phyloP scores from a whole-genome alignment of 2,113 vertebrate species.

The Cynoglossus semilaevis region DNA sequence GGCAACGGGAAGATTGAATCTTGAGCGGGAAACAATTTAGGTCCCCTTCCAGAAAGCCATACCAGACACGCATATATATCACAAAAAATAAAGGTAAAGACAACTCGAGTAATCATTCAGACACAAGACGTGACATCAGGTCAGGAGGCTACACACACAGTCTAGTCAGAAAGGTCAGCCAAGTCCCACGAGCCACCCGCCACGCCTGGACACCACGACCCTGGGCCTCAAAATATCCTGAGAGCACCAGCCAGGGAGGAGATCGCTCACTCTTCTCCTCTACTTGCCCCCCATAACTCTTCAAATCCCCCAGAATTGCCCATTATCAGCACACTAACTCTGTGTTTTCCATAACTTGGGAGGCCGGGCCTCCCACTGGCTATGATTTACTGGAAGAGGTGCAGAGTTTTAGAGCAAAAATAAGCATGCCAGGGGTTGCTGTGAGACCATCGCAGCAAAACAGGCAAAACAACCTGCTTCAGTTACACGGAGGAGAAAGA shows the following conservation, averaged over 20 bases:
- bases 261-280: constrained; percentile 6
- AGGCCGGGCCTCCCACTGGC: not conserved
- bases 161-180: constrained; percentile 45
- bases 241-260: constrained; percentile 13
- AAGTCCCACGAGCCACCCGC: constrained; percentile 15
- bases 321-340: constrained; percentile 1
- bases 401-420: not conserved
- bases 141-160: constrained; percentile 49
- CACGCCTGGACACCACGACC: constrained; percentile 22
- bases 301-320: not conserved
- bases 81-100: constrained; percentile 7
- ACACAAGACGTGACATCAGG: constrained; percentile 16
- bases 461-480: constrained; percentile 1
- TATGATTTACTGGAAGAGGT: not conserved
- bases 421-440: not conserved
- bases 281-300: constrained; percentile 6
- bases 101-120: constrained; percentile 19
- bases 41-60: too few relatives aligned
- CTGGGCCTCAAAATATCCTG: not conserved
- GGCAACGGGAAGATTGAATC: too few relatives aligned
- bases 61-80: not conserved
- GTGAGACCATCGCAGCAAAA: constrained; percentile 2
- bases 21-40: too few relatives aligned
- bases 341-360: not conserved
- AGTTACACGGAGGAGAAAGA: not conserved